Evolutionary conservation across 2,888 invertebrate species (phyloP).

Genomic region (Eristalis tenax): DNA sequence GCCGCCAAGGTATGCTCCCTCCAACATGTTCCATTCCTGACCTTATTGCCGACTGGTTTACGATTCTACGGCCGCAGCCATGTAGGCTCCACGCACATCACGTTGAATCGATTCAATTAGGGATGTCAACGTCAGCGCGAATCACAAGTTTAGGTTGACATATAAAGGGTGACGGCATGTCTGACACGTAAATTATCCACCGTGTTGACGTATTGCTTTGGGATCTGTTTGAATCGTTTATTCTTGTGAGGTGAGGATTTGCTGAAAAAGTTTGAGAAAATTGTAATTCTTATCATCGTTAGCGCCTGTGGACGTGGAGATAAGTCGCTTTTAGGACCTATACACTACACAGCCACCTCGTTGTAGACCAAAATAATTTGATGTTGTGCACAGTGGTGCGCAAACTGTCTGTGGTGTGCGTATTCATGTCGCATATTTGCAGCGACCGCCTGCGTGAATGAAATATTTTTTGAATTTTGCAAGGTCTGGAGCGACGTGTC

Average conservation of each 20-base stretch:
- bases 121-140: not conserved
- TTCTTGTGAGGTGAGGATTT: not conserved
- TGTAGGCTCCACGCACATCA: not conserved
- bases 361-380: no score
- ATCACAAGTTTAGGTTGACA: not conserved
- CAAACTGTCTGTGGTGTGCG: no score
- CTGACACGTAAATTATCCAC: not conserved
- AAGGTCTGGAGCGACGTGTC: no score
- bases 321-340: no score
- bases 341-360: no score
- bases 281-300: no score
- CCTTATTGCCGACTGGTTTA: not conserved
- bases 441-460: no score
- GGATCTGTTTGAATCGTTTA: not conserved
- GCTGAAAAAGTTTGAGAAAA: not conserved
- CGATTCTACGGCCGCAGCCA: not conserved
- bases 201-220: not conserved
- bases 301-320: no score
- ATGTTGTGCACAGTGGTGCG: no score
- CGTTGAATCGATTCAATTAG: not conserved
- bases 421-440: no score
- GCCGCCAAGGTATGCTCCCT: not conserved
- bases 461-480: no score
- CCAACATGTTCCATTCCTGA: not conserved
- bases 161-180: not conserved